Evolutionary conservation across 2,888 invertebrate genomes (phyloP), one percentile per base, ranked within the genome.

Genomic region (Tineola bisselliella): DNA sequence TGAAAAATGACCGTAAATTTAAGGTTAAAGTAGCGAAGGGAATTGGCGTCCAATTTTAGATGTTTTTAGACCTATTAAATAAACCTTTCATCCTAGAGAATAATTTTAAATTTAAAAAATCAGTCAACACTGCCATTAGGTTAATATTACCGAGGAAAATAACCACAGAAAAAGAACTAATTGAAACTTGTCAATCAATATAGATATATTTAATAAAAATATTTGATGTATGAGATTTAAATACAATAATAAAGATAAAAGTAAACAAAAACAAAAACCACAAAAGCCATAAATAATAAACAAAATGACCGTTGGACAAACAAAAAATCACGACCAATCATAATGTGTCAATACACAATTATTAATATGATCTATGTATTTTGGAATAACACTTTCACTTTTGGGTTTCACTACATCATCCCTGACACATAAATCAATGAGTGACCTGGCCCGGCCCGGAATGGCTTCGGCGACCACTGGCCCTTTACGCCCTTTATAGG

Each of bases 1-100:
- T 86, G 84, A 84, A 84, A 86, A 86, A 87, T 87, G 81, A 84
- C 73, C 82, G 81, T 84, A 86, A 86, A 86, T 87, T 86, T 79
- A 74, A 83, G 87, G 87, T 84, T 84, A 75, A 73, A 73, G 69
- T 72, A 72, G 72, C 75, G 66, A 69, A 74, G 73, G 78, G 76
- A 77, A 30, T 18, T 56, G 77, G 15, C 58, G 33, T 33, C 58
- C 33, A 56, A 18, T 33, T 58, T 58, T 58, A 30, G 58, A 33
- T 33, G 19, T 56, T 4, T 33, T 25, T 56, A 19, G 12, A 13
- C 56, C 17, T 19, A 25, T 56, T 56, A 56, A 18, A 56, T n/a
- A 56, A 15, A 38, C n/a, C n/a, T 38, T 48, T 48, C 48, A 8
- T 12, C 48, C 48, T 48, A 48, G 48, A 48, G 13, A 48, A 48